Conservation (phyloP, 92 coral and sea anemone species). For the Paramuricea clavata region DNA sequence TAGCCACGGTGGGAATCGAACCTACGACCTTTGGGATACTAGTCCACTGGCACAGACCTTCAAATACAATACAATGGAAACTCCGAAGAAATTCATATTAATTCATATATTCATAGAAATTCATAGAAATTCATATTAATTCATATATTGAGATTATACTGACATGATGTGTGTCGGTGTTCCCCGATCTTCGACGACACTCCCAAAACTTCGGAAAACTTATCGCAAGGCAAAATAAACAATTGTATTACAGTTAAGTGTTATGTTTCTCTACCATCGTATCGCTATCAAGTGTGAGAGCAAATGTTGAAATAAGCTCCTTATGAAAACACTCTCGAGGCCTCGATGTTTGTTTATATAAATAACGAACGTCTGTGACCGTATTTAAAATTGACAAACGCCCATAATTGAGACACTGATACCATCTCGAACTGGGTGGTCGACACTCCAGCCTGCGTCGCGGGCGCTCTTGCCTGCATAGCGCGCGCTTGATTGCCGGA, state of each 20-base stretch:
- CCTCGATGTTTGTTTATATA: constrained; percentile 38
- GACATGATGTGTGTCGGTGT: too few relatives aligned
- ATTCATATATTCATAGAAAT: too few relatives aligned
- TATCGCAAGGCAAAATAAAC: constrained; percentile 15
- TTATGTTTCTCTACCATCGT: not conserved
- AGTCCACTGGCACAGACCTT: too few relatives aligned
- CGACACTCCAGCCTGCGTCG: not conserved
- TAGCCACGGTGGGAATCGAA: too few relatives aligned
- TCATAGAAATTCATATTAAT: too few relatives aligned
- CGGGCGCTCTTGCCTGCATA: not conserved
- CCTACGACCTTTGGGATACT: too few relatives aligned
- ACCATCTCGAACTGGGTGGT: constrained; percentile 20
- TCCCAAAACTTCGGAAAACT: not conserved
- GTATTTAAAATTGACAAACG: constrained; percentile 47
- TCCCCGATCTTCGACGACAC: not conserved
- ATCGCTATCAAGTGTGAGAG: not conserved
- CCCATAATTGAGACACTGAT: constrained; percentile 19
- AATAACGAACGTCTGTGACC: constrained; percentile 41
- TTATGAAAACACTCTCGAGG: constrained; percentile 18
- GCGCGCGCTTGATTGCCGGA: constrained; percentile 14
- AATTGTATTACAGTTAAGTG: constrained; percentile 12
- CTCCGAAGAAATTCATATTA: too few relatives aligned
- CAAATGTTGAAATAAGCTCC: constrained; percentile 30
- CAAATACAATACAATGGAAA: too few relatives aligned
- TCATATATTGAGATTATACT: too few relatives aligned